Evolutionary conservation across 2,888 invertebrate species (phyloP).

Genomic region (Epistrophe eligans): DNA sequence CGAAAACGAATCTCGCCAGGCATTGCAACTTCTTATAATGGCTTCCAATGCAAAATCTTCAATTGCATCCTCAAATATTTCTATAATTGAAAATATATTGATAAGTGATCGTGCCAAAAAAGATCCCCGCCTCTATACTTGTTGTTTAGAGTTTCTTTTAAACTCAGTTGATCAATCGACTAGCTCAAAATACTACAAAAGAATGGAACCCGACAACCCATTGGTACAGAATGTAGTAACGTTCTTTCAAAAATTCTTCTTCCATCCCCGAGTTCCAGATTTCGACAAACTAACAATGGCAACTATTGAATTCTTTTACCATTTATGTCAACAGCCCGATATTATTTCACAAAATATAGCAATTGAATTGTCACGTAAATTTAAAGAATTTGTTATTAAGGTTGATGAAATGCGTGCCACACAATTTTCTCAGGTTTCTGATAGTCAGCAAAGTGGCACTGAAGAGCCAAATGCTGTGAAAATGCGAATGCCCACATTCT

Average conservation of each 20-base stretch:
- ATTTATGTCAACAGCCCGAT: slow-evolving; percentile 86
- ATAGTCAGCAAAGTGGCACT: slow-evolving; percentile 78
- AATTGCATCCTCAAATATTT: slow-evolving; percentile 88
- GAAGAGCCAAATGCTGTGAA: slow-evolving; percentile 74
- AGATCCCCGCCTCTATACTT: slow-evolving; percentile 81
- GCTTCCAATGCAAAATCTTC: slow-evolving; percentile 87
- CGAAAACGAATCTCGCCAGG: slow-evolving; percentile 89
- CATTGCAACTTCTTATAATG: slow-evolving; percentile 92
- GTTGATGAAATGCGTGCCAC: slow-evolving; percentile 77
- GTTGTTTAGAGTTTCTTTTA: slow-evolving; percentile 81
- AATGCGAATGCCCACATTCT: slow-evolving; percentile 79
- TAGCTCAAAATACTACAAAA: slow-evolving; percentile 81
- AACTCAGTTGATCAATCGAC: slow-evolving; percentile 81
- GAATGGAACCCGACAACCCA: slow-evolving; percentile 79
- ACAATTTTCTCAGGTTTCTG: slow-evolving; percentile 77
- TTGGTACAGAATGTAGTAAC: slow-evolving; percentile 82
- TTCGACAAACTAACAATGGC: slow-evolving; percentile 85
- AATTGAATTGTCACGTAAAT: slow-evolving; percentile 84
- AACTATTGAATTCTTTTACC: slow-evolving; percentile 85
- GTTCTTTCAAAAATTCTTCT: slow-evolving; percentile 84
- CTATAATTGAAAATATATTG: slow-evolving; percentile 89
- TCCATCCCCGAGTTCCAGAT: slow-evolving; percentile 83
- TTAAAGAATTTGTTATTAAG: slow-evolving; percentile 84
- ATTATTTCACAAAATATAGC: slow-evolving; percentile 85
- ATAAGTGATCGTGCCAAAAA: slow-evolving; percentile 84